Base-by-base conservation (phyloP, 1,140 invertebrate species). In the Scylla paramamosain region DNA sequence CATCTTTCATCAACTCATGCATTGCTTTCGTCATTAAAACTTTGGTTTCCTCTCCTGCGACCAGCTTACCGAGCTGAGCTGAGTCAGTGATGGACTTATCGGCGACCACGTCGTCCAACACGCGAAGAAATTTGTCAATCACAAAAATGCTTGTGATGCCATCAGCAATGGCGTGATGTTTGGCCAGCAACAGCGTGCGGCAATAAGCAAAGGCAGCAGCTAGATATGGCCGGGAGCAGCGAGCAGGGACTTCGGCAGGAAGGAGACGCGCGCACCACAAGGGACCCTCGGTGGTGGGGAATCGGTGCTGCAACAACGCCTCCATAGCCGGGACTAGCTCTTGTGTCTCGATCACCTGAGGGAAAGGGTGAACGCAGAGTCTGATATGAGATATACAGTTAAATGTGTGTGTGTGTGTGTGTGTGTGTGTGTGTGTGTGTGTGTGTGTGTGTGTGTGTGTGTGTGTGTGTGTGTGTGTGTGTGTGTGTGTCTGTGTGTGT, bases 111-210 rank as follows among this genome's bases (percentile, higher is more conserved):
- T 90, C 39, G 31, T 94, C 59, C 31, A 94, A 45, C 7, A 94
- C 32, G 25, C 48, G 59, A 4, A 94, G 25, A 45, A 94, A 90
- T 3, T 25, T 82, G 59, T 90, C 59, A 16, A 45, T 45, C 8
- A 90, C 87, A 20, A 67, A 20, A 31, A 89, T 67, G 87, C 90
- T 94, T 59, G 93, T 77, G 14, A 52, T 90, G 4, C 93, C 93
- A 48, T 94, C 93, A 7, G 87, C 86, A 4, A 94, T 94, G 10
- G 87, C 87, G 59, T 94, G 93, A 32, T 94, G 88, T 4, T 88
- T 39, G 20, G 46, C 93, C 10, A 94, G 59, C 29, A 94, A 20
- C 29, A 94, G n/a, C 16, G 31, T 67, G 29, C n/a, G 39, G 14
- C n/a, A 39, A 83, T 90, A 28, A 46, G 59, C 32, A 12, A 89